phyloP scores from a whole-genome alignment of 92 coral and sea anemone species.

The Parazoanthus atlanticus region DNA sequence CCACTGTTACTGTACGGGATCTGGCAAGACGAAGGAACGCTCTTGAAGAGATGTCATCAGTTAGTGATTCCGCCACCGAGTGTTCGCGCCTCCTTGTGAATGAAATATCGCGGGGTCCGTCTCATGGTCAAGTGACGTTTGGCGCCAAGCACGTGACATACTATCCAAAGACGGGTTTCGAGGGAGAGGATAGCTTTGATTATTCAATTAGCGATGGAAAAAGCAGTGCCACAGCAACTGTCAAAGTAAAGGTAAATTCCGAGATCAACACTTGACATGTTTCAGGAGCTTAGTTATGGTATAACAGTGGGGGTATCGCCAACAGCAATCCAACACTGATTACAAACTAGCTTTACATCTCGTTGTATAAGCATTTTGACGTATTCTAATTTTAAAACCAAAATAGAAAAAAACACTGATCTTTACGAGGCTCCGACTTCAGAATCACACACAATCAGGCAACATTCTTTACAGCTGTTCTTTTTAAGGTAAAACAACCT shows the following conservation, averaged over 20 bases:
- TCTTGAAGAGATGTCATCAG: slow-evolving; percentile 84
- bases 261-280: too few species aligned
- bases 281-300: too few species aligned
- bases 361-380: too few species aligned
- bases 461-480: too few species aligned
- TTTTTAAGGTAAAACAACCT: too few species aligned
- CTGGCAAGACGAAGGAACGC: slow-evolving; percentile 79
- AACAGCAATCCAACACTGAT: too few species aligned
- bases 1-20: slow-evolving; percentile 81
- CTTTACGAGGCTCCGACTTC: too few species aligned
- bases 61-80: slow-evolving; percentile 75
- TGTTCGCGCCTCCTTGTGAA: slow-evolving; percentile 83
- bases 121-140: slow-evolving; percentile 82
- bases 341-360: too few species aligned
- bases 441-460: too few species aligned
- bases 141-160: slow-evolving; percentile 94
- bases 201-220: slow-evolving; percentile 88
- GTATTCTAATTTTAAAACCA: too few species aligned
- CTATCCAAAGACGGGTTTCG: slow-evolving; percentile 84
- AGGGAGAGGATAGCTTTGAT: slow-evolving; percentile 88
- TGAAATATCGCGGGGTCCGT: slow-evolving; percentile 76
- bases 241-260: slow-evolving; percentile 82
- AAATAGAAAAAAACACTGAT: too few species aligned
- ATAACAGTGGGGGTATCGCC: too few species aligned
- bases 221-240: slow-evolving; percentile 80